Percentiles rank a stretch among this genome's conserved stretches.
Conservation (phyloP, 2,113 vertebrate species). For the Anoura caudifer region DNA sequence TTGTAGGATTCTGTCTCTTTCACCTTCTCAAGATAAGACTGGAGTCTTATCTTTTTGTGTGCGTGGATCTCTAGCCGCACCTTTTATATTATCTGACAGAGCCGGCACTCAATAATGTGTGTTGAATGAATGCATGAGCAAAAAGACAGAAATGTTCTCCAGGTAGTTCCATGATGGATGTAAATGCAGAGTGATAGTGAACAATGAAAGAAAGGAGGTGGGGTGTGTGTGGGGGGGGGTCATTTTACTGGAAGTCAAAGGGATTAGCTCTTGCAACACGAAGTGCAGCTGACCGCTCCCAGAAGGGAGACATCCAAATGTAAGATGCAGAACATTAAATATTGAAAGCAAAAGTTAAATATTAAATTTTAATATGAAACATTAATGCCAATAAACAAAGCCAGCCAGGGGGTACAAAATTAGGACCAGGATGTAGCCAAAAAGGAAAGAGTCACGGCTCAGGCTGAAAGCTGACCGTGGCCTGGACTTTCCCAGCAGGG, state of each 20-base stretch:
- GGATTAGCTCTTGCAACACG: slow-evolving; percentile 68
- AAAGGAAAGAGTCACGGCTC: slow-evolving; percentile 50
- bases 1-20: not conserved
- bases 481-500: slow-evolving; percentile 62
- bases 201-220: slow-evolving; percentile 5
- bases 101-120: not conserved
- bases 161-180: slow-evolving; percentile 21
- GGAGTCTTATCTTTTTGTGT: not conserved
- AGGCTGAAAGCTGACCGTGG: slow-evolving; percentile 54
- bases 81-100: not conserved
- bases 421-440: slow-evolving; percentile 62
- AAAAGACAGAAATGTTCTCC: slow-evolving; percentile 26
- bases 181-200: slow-evolving; percentile 32
- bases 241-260: slow-evolving; percentile 74
- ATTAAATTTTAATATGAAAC: slow-evolving; percentile 72
- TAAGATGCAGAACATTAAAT: slow-evolving; percentile 80
- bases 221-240: not conserved
- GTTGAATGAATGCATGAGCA: not conserved
- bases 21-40: not conserved
- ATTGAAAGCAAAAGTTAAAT: slow-evolving; percentile 80
- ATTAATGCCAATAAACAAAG: slow-evolving; percentile 72
- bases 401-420: slow-evolving; percentile 71
- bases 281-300: slow-evolving; percentile 67
- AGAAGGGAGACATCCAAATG: slow-evolving; percentile 77
- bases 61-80: not conserved